Evolutionary conservation across 2,888 invertebrate species (phyloP).

Genomic region (Oeneis ivallda): DNA sequence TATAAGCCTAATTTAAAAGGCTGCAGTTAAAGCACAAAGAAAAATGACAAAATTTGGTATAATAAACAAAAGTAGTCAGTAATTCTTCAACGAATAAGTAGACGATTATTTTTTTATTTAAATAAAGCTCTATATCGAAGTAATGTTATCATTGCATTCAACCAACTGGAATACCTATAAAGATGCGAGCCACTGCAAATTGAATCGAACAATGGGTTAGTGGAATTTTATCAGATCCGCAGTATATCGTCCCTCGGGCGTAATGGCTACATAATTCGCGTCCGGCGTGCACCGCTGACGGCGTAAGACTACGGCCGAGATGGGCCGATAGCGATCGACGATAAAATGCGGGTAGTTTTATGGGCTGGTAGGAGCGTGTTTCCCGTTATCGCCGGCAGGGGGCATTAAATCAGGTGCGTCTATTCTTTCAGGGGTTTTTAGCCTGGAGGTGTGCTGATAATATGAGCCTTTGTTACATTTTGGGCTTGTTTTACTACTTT

Average conservation of each 20-base stretch:
- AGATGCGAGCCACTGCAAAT: slow-evolving; percentile 30
- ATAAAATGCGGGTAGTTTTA: slow-evolving; percentile 73
- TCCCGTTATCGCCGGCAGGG: slow-evolving; percentile 67
- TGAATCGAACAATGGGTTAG: slow-evolving; percentile 45
- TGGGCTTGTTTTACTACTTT: slow-evolving; percentile 18
- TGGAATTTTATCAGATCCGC: slow-evolving; percentile 55
- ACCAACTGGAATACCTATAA: slow-evolving; percentile 19
- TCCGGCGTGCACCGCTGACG: slow-evolving; percentile 63
- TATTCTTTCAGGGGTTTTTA: slow-evolving; percentile 50
- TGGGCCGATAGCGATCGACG: slow-evolving; percentile 65
- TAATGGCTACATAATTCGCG: slow-evolving; percentile 69
- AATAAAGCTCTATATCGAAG: slow-evolving; percentile 2
- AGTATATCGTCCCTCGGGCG: slow-evolving; percentile 58
- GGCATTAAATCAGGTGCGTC: slow-evolving; percentile 73
- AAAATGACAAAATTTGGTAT: neutral
- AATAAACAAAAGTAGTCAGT: no score
- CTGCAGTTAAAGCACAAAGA: neutral
- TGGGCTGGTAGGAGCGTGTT: slow-evolving; percentile 65
- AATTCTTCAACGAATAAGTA: no score
- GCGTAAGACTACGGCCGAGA: slow-evolving; percentile 62
- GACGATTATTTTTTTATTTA: no score
- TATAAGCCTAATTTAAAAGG: no score
- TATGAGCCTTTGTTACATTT: slow-evolving; percentile 26
- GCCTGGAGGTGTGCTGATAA: slow-evolving; percentile 24
- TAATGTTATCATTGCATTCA: slow-evolving; percentile 26